phyloP scores from a whole-genome alignment of 2,888 invertebrate species.

The Cheilosia pagana region DNA sequence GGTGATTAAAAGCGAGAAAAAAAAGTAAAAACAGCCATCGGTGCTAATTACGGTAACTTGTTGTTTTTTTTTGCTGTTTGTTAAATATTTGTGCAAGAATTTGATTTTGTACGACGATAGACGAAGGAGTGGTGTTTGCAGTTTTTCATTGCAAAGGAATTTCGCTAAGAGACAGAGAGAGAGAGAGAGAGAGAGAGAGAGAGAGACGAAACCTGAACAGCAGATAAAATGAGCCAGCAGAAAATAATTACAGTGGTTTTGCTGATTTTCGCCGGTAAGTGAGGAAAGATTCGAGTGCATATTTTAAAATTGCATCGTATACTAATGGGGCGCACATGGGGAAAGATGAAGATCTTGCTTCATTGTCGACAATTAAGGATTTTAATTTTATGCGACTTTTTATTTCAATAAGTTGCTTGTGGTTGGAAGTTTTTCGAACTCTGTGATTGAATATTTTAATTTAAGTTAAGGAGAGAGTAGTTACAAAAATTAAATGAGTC shows the following conservation, averaged over 20 bases:
- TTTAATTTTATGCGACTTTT: neutral
- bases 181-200: neutral
- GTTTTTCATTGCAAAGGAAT: conserved; percentile 29
- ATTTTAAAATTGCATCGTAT: neutral
- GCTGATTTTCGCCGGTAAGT: conserved; percentile 63
- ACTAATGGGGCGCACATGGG: neutral
- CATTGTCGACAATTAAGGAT: neutral
- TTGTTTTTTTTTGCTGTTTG: conserved; percentile 16
- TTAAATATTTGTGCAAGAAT: conserved; percentile 54
- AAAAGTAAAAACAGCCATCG: conserved; percentile 35
- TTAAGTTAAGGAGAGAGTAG: no score
- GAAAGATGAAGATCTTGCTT: conserved; percentile 6
- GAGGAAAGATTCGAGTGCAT: neutral
- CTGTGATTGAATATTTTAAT: neutral
- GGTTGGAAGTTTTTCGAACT: neutral
- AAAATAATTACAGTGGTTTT: conserved; percentile 47
- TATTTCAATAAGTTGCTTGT: neutral
- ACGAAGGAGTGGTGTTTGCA: conserved; percentile 55
- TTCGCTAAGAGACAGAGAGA: conserved; percentile 13
- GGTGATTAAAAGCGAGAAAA: conserved; percentile 14
- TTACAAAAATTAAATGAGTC: no score
- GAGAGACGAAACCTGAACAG: neutral
- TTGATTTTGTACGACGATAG: conserved; percentile 36
- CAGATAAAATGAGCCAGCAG: conserved; percentile 61
- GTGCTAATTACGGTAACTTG: conserved; percentile 71